Evolutionary conservation across 2,888 invertebrate species (phyloP), one percentile per base, ranked within the genome.

Genomic region (Drosophila eohydei): DNA sequence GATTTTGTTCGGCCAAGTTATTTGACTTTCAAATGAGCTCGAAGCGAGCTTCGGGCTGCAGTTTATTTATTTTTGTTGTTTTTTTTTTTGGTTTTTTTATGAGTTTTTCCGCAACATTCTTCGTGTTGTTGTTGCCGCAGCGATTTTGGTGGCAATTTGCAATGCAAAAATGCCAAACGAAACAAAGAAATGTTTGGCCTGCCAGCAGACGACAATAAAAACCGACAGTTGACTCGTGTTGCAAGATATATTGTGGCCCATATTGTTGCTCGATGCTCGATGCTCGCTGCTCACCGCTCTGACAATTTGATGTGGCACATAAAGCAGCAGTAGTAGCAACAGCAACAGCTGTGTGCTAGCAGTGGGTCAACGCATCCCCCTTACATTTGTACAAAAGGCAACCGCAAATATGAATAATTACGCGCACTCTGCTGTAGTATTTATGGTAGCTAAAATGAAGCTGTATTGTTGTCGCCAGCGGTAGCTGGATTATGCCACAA

Each of bases 201-300:
- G 81, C 78, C 81, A 85, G 81, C 85, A 87, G 87, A 87, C 89
- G 87, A 87, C 87, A 87, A 89, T 89, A 89, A 89, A 87, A 87
- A 89, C 81, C 89, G 87, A 87, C 87, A 87, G 87, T 89, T 87
- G 87, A 87, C 87, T 87, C 89, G 89, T 87, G 87, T 87, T 89
- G 87, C 87, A 87, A 87, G 89, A 87, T 89, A 87, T 87, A 87
- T 87, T 84, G 89, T 75, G 62, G 84, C 64, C 74, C 70, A 66
- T 80, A 67, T 71, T 78, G 67, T 68, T 62, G 59, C 46, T 82
- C 74, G 71, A 38, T 62, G 67, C 12, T 55, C 54, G 30, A 8
- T 48, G 50, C 32, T 14, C 5, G 30, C 9, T 21, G 34, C 34
- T n/a, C 26, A 36, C 12, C 48, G 38, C 63, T 67, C 79, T 81